Percentiles rank a stretch among this genome's conserved stretches.
phyloP scores from a whole-genome alignment of 2,888 invertebrate genomes.

The Torymus aiolomorphi region DNA sequence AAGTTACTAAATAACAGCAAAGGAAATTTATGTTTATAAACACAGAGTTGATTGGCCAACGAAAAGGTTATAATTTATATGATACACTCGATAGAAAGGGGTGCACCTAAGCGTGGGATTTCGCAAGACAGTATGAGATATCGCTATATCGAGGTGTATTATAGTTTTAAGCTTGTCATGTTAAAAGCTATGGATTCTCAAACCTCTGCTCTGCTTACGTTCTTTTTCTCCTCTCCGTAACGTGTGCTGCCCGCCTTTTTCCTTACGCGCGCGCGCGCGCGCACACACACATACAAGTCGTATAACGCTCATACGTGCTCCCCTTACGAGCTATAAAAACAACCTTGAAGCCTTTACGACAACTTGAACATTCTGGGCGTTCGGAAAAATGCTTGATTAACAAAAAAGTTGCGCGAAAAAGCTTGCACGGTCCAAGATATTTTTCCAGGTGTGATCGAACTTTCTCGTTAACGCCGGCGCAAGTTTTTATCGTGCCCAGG shows the following conservation, averaged over 20 bases:
- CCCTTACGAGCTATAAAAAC: constrained; percentile 26
- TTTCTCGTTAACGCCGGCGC: constrained; percentile 21
- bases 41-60: constrained; percentile 66
- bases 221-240: too few relatives aligned
- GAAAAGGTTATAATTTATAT: constrained; percentile 68
- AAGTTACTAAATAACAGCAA: constrained; percentile 13
- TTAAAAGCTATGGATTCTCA: constrained; percentile 70
- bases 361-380: constrained; percentile 3
- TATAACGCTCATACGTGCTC: constrained; percentile 2
- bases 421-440: constrained; percentile 6
- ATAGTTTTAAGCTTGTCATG: constrained; percentile 71
- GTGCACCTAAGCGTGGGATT: constrained; percentile 70
- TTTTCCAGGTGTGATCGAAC: constrained; percentile 30
- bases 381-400: constrained; percentile 28
- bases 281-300: background rate
- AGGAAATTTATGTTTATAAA: background rate
- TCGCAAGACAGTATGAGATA: constrained; percentile 72
- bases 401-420: constrained; percentile 32
- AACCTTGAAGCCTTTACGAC: constrained; percentile 32
- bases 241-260: too few relatives aligned
- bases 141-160: constrained; percentile 71
- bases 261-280: too few relatives aligned
- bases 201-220: constrained; percentile 41
- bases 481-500: constrained; percentile 6
- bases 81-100: constrained; percentile 71